Conservation (phyloP, 2,113 vertebrate genomes). For the Pollachius pollachius region DNA sequence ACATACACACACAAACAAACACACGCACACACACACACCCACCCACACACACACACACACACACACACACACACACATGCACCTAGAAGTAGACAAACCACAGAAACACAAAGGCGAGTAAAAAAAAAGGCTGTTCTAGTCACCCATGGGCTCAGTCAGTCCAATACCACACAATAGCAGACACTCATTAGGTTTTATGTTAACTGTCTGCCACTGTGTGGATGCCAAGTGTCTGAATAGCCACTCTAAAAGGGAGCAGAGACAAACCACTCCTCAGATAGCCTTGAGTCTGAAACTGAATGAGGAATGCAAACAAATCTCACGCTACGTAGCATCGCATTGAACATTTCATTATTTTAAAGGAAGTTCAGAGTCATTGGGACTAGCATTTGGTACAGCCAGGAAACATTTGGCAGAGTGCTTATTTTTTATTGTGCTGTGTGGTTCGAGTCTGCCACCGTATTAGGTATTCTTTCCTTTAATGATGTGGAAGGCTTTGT, state of each 20-base stretch:
- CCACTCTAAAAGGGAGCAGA: slow-evolving; percentile 22
- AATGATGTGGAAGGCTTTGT: no score
- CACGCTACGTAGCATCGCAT: slow-evolving; percentile 40
- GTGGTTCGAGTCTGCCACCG: no score
- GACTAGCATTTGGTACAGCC: slow-evolving; percentile 13
- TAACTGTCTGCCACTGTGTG: slow-evolving; percentile 33
- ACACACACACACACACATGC: not conserved
- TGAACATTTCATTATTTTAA: slow-evolving; percentile 49
- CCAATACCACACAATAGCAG: slow-evolving; percentile 37
- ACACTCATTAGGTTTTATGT: slow-evolving; percentile 53
- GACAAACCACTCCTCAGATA: slow-evolving; percentile 23
- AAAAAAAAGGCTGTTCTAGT: slow-evolving; percentile 9
- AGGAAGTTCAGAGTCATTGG: slow-evolving; percentile 32
- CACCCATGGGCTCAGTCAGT: slow-evolving; percentile 42
- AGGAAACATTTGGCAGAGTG: no score
- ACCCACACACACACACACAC: slow-evolving; percentile 13
- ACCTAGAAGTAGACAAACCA: not conserved
- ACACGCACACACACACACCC: not conserved
- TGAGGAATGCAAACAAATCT: slow-evolving; percentile 46
- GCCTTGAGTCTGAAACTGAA: slow-evolving; percentile 14
- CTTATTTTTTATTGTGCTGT: no score
- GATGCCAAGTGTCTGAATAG: slow-evolving; percentile 41
- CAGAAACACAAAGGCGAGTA: slow-evolving; percentile 3
- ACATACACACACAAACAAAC: no score
- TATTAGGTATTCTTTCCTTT: no score